phyloP scores from a whole-genome alignment of 2,888 invertebrate genomes.

The Cephonodes hylas region DNA sequence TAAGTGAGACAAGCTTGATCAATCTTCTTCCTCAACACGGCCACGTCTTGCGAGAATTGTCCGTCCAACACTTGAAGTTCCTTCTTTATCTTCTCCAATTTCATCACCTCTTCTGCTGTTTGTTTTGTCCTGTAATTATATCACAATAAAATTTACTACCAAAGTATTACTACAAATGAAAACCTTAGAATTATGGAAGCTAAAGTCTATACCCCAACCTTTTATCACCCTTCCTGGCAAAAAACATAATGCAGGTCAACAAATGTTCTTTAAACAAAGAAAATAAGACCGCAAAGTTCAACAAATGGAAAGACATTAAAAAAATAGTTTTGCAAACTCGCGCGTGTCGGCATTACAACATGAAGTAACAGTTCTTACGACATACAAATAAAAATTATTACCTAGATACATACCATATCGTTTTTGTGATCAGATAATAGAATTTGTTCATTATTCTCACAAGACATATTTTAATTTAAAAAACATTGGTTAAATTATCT shows the following conservation, averaged over 20 bases:
- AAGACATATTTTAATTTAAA: not conserved
- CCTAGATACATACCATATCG: conserved; percentile 36
- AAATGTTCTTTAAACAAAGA: not conserved
- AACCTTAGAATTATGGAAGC: not conserved
- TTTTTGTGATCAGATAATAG: conserved; percentile 34
- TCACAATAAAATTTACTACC: not conserved
- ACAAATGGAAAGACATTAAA: not conserved
- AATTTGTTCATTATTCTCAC: conserved; percentile 32
- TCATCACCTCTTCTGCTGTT: conserved; percentile 86
- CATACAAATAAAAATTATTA: not conserved
- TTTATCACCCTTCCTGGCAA: not conserved
- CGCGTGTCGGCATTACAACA: not conserved
- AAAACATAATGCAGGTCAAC: not conserved
- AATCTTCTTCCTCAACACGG: conserved; percentile 87
- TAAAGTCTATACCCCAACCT: not conserved
- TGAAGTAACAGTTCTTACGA: not conserved
- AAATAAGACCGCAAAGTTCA: not conserved
- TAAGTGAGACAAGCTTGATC: conserved; percentile 87
- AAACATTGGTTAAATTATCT: not conserved
- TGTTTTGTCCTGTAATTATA: conserved; percentile 83
- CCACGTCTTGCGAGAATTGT: conserved; percentile 87
- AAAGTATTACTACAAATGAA: not conserved
- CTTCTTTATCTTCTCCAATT: conserved; percentile 82
- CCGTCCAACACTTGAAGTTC: conserved; percentile 84
- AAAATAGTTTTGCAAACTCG: not conserved